Evolutionary conservation across 1,140 invertebrate genomes (phyloP), one percentile per base, ranked within the genome.

Genomic region (Drosophila nigrodunni): DNA sequence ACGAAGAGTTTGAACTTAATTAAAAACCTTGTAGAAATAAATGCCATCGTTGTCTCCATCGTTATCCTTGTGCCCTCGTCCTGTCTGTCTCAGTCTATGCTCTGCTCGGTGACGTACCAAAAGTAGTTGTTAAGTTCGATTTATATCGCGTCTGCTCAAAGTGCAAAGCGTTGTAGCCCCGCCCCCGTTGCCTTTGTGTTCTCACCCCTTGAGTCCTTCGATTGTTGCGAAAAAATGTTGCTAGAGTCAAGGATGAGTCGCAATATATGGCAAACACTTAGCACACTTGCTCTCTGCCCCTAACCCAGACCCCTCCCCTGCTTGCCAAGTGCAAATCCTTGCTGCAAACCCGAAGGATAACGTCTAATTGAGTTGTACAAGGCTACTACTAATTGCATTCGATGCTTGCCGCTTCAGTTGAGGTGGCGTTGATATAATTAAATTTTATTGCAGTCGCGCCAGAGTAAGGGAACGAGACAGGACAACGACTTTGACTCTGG

Each of bases 341-440:
- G 25, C 52, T 21, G 1, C 5, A 7, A 39, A 39, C 7, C 41
- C n/a, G 35, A 46, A 60, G 61, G 57, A 52, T 34, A 70, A 39
- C 69, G 72, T 82, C 89, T 91, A 91, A 91, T 91, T 91, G 90
- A 91, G 82, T 91, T 91, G 80, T 87, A 91, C 90, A 82, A 78
- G 86, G 73, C 83, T 82, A 82, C 73, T 91, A 74, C 82, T 91
- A 91, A 91, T 91, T 91, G 90, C 90, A 90, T 91, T 91, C 86
- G 90, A 91, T 91, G 82, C 90, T 83, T 91, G 82, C 78, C 85
- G 83, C 86, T 83, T 57, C 64, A 80, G 77, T 73, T 81, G 73
- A 72, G 78, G 65, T 76, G 71, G 75, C 78, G 82, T 82, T 78
- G 70, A 86, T 87, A 82, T 86, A 87, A 86, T 86, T 86, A 73